Conservation (phyloP, 2,113 vertebrate species). For the Xenopus laevis region DNA sequence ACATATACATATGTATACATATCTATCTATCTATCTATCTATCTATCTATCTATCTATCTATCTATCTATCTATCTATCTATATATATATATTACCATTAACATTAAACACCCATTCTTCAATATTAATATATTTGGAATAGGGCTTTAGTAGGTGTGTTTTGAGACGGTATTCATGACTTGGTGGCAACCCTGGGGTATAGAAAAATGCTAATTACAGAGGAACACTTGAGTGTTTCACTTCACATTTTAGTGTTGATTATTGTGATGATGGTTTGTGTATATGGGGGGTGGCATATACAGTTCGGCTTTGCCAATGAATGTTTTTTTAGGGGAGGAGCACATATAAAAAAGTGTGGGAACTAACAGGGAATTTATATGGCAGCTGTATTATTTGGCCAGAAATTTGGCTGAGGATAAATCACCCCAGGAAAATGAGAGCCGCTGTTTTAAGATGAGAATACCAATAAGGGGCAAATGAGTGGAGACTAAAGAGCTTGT, state of each 20-base stretch:
- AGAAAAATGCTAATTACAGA: background rate
- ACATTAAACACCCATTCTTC: background rate
- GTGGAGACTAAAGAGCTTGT: background rate
- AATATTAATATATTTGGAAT: background rate
- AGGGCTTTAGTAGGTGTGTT: too few species aligned
- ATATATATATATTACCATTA: background rate
- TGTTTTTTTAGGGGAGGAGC: slow-evolving; percentile 24
- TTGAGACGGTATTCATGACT: background rate
- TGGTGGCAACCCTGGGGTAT: background rate
- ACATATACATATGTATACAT: too few species aligned
- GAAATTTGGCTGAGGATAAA: background rate
- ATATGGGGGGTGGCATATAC: slow-evolving; percentile 14
- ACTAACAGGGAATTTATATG: slow-evolving; percentile 20
- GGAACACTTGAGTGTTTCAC: slow-evolving; percentile 4
- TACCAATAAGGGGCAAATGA: background rate
- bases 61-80: too few species aligned
- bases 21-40: too few species aligned
- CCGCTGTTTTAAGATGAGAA: background rate
- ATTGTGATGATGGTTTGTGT: background rate
- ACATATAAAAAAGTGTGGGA: slow-evolving; percentile 38
- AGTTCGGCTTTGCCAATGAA: slow-evolving; percentile 16
- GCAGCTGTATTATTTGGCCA: slow-evolving; percentile 9
- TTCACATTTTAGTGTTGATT: slow-evolving; percentile 8
- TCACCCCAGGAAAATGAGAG: background rate
- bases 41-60: too few species aligned